Evolutionary conservation across 2,797 vertebrate species (phyloP).

Genomic region (Natrix natrix): DNA sequence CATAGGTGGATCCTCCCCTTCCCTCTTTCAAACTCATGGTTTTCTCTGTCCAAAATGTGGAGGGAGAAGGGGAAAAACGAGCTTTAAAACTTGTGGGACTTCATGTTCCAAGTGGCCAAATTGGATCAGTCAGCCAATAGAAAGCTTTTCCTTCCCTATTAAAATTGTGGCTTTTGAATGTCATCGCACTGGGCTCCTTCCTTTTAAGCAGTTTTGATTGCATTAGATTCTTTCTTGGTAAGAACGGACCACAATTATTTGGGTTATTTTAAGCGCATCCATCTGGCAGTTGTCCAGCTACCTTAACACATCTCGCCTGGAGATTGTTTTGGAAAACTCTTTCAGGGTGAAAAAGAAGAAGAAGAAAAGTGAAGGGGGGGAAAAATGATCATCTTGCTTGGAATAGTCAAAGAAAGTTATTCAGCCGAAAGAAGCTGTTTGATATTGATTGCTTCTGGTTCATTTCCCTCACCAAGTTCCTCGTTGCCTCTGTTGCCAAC

Average conservation of each 20-base stretch:
- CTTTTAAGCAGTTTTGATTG: not conserved
- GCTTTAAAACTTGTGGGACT: not conserved
- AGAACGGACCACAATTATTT: conserved; percentile 9
- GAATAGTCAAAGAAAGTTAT: not conserved
- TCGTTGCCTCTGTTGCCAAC: not conserved
- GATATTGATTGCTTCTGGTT: not conserved
- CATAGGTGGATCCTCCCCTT: not conserved
- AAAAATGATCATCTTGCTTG: not conserved
- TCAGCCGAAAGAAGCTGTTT: not conserved
- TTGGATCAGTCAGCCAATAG: not conserved
- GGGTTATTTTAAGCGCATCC: not conserved
- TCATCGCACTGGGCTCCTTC: not conserved
- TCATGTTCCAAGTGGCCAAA: not conserved
- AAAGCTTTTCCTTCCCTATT: fast-evolving
- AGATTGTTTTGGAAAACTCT: not conserved
- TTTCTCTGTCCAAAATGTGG: not conserved
- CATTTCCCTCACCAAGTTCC: not conserved
- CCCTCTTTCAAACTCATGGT: not conserved
- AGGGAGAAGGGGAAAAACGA: no score
- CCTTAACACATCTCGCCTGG: not conserved
- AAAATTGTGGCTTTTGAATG: fast-evolving
- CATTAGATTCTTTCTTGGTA: not conserved
- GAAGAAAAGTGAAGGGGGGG: not conserved
- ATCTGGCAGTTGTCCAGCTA: not conserved
- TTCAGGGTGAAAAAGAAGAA: not conserved